Evolutionary conservation across 2,113 vertebrate genomes (phyloP).

Genomic region (Lepidothrix coronata): DNA sequence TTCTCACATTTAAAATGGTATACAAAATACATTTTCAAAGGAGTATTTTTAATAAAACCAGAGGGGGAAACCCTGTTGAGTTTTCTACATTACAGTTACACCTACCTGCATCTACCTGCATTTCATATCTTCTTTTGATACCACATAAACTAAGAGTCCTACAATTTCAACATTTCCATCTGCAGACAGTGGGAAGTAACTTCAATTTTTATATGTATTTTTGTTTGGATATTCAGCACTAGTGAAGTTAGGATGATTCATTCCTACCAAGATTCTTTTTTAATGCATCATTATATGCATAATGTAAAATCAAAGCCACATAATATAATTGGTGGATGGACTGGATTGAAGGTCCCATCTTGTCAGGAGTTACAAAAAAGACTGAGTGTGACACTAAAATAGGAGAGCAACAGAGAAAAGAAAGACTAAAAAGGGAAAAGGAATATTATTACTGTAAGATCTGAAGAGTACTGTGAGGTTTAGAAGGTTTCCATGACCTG

Average conservation of each 20-base stretch:
- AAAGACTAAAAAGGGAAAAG: neutral
- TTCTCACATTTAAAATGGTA: neutral
- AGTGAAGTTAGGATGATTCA: neutral
- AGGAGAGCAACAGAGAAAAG: neutral
- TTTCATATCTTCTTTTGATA: neutral
- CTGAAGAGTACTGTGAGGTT: neutral
- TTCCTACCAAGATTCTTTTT: neutral
- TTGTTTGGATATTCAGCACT: neutral
- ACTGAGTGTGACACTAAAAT: neutral
- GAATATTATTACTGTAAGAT: neutral
- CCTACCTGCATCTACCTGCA: neutral
- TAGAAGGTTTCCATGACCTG: neutral
- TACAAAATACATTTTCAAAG: neutral
- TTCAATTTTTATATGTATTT: neutral
- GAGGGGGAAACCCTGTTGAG: neutral
- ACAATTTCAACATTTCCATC: neutral
- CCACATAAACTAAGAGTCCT: neutral
- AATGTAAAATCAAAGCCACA: neutral
- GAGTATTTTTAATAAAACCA: neutral
- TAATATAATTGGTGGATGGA: neutral
- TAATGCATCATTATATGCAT: neutral
- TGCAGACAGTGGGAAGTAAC: neutral
- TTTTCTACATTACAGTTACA: neutral
- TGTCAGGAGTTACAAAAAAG: neutral
- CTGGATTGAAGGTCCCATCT: neutral